Evolutionary conservation across 1,140 invertebrate species (phyloP), one percentile per base, ranked within the genome.

Genomic region (Mactra quadrangularis): DNA sequence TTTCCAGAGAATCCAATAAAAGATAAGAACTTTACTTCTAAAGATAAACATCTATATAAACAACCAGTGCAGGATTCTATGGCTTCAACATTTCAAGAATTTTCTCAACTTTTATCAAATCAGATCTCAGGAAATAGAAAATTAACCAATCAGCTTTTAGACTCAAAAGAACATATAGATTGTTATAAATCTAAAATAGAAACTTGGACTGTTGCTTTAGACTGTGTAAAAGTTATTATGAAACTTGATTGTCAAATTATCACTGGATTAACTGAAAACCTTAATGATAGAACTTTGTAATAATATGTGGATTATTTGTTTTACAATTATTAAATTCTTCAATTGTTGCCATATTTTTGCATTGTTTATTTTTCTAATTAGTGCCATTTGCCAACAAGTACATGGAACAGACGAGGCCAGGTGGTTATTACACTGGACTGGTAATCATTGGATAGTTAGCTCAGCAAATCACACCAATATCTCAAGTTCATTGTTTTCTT

Each of bases 231-330:
- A 17, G 45, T 31, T 13, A 59, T 75, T 31, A 47, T 33, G 19
- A 75, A 60, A 4, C 59, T 75, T 22, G 72, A 75, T 41, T 45
- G 19, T 19, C 38, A 25, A 19, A 60, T 75, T 22, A 31, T 38
- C 3, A 75, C 72, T 47, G 72, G 72, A 57, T 22, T 75, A 3
- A 60, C 72, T 22, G 72, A 62, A 3, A 53, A 60, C 3, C 19
- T 31, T n/a, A 19, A 33, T 31, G 15, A 22, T 22, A 25, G 50
- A 31, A 71, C 62, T 45, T 19, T 66, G 22, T 66, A 66, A 19
- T 15, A 41, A 7, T 41, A 7, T 41, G n/a, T n/a, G n/a, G n/a
- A n/a, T n/a, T n/a, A n/a, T n/a, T n/a, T n/a, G n/a, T n/a, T n/a
- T n/a, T n/a, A n/a, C n/a, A n/a, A n/a, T n/a, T n/a, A n/a, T n/a